Percentiles rank a stretch among this genome's conserved stretches.
Conservation (phyloP, 2,797 vertebrate genomes). For the Salmo trutta region DNA sequence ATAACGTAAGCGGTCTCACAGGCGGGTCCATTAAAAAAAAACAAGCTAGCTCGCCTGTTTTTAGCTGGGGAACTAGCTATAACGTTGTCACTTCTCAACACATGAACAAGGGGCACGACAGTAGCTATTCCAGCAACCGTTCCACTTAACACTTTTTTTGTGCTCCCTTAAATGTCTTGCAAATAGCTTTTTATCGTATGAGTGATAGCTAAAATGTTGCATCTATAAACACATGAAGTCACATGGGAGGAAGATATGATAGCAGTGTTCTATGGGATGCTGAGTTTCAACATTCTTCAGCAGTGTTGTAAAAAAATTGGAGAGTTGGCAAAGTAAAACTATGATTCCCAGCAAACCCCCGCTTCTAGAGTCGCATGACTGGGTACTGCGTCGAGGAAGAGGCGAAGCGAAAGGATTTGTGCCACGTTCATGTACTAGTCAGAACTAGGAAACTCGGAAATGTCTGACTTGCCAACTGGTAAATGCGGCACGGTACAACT, state of each 20-base stretch:
- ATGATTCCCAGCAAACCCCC: conserved; percentile 63
- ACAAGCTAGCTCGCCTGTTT: conserved; percentile 40
- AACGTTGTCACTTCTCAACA: conserved; percentile 18
- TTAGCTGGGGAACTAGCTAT: conserved; percentile 11
- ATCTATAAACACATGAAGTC: conserved; percentile 59
- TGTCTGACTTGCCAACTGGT: too few species aligned
- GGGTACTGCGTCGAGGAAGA: background rate
- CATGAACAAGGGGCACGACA: background rate
- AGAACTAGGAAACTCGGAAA: too few species aligned
- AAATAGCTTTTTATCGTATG: background rate
- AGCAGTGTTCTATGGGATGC: conserved; percentile 58
- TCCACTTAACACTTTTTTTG: conserved; percentile 4
- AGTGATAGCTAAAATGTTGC: background rate
- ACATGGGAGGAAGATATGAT: conserved; percentile 26
- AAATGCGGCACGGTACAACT: too few species aligned
- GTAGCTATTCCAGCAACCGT: background rate
- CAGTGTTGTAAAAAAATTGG: background rate
- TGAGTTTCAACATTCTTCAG: conserved; percentile 45
- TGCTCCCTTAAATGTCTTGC: background rate
- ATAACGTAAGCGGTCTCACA: conserved; percentile 4
- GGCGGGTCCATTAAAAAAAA: background rate
- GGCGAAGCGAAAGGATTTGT: too few species aligned
- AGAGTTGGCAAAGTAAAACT: conserved; percentile 28
- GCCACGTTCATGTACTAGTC: too few species aligned
- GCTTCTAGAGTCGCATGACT: conserved; percentile 61